Base-by-base conservation (phyloP, 2,113 vertebrate genomes). In the Dipodomys merriami region DNA sequence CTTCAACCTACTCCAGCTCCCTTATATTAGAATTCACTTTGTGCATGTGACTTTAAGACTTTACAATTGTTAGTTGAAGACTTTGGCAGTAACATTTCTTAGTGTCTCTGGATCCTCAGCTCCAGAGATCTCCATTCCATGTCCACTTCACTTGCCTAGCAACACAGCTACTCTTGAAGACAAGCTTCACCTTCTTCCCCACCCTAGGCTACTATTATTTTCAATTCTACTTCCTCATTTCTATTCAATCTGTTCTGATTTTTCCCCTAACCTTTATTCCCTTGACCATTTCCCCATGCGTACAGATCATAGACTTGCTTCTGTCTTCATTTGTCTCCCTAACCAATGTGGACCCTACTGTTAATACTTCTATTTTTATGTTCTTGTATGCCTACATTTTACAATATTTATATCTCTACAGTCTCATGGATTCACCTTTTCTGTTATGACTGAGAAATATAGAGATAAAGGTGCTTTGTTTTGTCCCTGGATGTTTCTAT, bases 291-390 rank as follows among this genome's bases (percentile, higher is more conserved):
- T 86, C 84, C 13, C 27, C 0, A 1, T 27, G 35, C 12, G 69
- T n/a, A 72, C 39, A 76, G 35, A 67, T 86, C 57, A 29, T 62
- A 49, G 49, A 7, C 19, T 49, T 46, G 22, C 18, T 60, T 88
- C 68, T 92, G 60, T 46, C 62, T 79, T 83, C 72, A 73, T 93
- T 85, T 85, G 20, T 72, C 29, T 88, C 57, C 53, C 39, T 83
- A 30, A 23, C 20, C 33, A 65, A 7, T 0, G 0, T 23, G 19
- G 74, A 68, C 2, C 5, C n/a, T 76, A 19, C 23, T 35, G 3
- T 33, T 30, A 29, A 1, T 2, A 27, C 46, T 86, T 77, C 9
- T 68, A 2, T 46, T 86, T 85, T 81, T 15, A 27, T 65, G 29
- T n/a, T 3, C 22, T 65, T 57, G 4, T 30, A 39, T 44, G 86